Conservation (phyloP, 1,140 invertebrate genomes). For the Coptotermes formosanus region DNA sequence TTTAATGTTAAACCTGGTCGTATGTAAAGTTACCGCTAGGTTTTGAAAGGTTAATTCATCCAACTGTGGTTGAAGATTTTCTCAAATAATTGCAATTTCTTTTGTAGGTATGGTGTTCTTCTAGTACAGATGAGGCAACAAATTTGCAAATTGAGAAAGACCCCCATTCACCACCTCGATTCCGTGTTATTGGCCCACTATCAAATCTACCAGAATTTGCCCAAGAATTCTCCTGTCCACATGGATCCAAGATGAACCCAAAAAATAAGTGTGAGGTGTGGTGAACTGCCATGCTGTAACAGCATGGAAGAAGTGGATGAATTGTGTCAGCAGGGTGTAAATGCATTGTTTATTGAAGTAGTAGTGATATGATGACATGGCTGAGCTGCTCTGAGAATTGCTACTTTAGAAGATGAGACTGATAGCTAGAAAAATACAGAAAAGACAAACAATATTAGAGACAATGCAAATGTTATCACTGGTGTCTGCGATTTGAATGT, state of each 20-base stretch:
- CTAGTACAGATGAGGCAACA: conserved; percentile 73
- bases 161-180: conserved; percentile 75
- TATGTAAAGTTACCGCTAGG: no score
- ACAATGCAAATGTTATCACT: not conserved
- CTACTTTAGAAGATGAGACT: not conserved
- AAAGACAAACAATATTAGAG: not conserved
- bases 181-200: conserved; percentile 84
- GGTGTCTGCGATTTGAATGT: not conserved
- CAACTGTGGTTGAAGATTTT: no score
- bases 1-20: no score
- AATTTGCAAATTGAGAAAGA: conserved; percentile 83
- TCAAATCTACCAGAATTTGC: conserved; percentile 89
- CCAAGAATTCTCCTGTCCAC: conserved; percentile 78
- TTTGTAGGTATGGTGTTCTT: conserved; percentile 80
- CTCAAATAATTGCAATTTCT: conserved; percentile 29
- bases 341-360: not conserved
- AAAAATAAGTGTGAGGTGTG: conserved; percentile 87
- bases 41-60: no score
- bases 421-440: not conserved
- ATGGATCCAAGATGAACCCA: conserved; percentile 85
- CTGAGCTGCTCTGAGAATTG: not conserved
- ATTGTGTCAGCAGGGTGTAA: not conserved
- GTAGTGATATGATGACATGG: not conserved
- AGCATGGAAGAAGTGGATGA: not conserved
- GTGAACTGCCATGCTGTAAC: conserved; percentile 54